Evolutionary conservation across 2,888 invertebrate genomes (phyloP), one percentile per base, ranked within the genome.

Genomic region (Drosophila diplacantha): DNA sequence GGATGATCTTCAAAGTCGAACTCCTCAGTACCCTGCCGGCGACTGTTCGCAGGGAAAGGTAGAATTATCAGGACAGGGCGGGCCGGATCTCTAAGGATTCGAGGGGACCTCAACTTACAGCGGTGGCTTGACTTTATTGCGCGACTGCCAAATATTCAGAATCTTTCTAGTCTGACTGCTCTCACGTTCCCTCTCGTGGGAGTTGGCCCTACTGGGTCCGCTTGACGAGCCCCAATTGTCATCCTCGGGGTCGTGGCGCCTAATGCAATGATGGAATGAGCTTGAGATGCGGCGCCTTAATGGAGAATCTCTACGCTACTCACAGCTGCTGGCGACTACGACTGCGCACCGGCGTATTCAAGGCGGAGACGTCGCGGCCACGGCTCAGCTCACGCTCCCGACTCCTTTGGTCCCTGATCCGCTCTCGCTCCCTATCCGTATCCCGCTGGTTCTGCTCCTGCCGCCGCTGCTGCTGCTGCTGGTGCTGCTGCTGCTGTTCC

Each of bases 221-320:
- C 78, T 83, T 47, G 86, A 84, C n/a, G 85, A 86, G 44, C 85
- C 84, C 80, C 85, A 85, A 58, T 83, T 80, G 75, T 86, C 85
- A 43, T 85, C 81, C 31, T 72, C 81, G 57, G 66, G 51, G 41
- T 73, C 73, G 55, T 82, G 83, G 9, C 83, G 81, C 39, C 86
- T 86, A 59, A 53, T 12, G 41, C 51, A 58, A 59, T 47, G 34
- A 34, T 57, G 51, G 18, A 44, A 59, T 37, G 53, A 35, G 37
- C 26, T 12, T 47, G 46, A 57, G 39, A 51, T 65, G 64, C 20
- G 37, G 34, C 20, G 60, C 18, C n/a, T n/a, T 18, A 12, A 24
- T 18, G 9, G 18, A 5, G 5, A 14, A 11, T 32, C 3, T 37
- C 24, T 44, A 20, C 11, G 26, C 9, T 69, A 82, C 85, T 85